Conservation (phyloP, 2,113 vertebrate species). For the Malurus cyaneus region DNA sequence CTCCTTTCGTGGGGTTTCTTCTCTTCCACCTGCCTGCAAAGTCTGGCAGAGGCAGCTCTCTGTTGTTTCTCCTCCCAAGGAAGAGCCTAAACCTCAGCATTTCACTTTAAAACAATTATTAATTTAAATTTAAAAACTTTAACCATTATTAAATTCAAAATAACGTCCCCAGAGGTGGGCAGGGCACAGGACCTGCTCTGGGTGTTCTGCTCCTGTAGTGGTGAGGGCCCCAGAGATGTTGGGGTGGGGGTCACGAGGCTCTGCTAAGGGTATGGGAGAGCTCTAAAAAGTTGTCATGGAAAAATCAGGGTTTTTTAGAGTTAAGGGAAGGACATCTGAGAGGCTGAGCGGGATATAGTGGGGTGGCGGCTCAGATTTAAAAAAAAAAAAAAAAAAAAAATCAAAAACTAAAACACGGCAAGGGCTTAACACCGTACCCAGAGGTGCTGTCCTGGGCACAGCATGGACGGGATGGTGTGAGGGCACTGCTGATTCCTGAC, state of each 20-base stretch:
- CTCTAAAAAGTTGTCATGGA: not conserved
- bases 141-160: not conserved
- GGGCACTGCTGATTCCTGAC: accelerated
- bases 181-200: not conserved
- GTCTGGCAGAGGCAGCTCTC: not conserved
- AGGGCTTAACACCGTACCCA: not conserved
- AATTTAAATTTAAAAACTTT: too few relatives aligned
- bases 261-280: not conserved
- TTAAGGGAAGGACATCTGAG: not conserved
- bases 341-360: not conserved
- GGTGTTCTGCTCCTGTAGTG: accelerated
- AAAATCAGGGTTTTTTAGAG: not conserved
- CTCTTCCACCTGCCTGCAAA: not conserved
- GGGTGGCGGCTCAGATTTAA: not conserved
- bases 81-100: not conserved
- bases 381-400: not conserved
- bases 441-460: not conserved
- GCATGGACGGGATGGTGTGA: accelerated
- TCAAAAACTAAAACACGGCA: not conserved
- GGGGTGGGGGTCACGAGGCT: too few relatives aligned
- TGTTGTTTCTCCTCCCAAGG: not conserved
- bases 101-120: not conserved
- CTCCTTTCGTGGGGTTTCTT: not conserved
- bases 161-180: accelerated
- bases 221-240: not conserved